phyloP scores from a whole-genome alignment of 2,113 vertebrate species.

The Promerops cafer region DNA sequence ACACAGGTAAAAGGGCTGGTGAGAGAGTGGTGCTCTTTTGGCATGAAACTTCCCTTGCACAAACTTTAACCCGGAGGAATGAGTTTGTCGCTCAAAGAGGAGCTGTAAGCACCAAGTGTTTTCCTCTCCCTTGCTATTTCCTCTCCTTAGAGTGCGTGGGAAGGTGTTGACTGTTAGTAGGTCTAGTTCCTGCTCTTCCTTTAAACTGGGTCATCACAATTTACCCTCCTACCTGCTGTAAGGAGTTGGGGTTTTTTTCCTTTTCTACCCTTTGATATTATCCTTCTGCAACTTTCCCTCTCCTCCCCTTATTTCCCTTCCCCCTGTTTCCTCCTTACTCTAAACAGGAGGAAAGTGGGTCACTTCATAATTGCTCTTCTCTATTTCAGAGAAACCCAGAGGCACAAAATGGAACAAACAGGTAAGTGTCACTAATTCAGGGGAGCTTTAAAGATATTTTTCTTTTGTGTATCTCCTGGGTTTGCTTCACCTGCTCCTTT shows the following conservation, averaged over 20 bases:
- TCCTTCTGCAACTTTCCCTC: not conserved
- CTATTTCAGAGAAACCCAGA: not conserved
- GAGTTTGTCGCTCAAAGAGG: not conserved
- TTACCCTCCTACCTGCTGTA: not conserved
- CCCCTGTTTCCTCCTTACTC: not conserved
- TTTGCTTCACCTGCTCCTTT: not conserved
- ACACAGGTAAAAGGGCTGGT: not conserved
- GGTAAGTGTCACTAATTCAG: not conserved
- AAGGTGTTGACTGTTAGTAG: slow-evolving; percentile 22
- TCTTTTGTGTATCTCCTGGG: not conserved
- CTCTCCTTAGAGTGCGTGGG: not conserved
- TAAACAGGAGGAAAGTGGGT: slow-evolving; percentile 14
- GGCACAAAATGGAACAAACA: not conserved
- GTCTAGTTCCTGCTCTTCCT: slow-evolving; percentile 44
- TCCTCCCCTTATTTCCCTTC: not conserved
- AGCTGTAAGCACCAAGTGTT: not conserved
- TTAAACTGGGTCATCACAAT: slow-evolving; percentile 28
- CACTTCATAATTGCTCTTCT: slow-evolving; percentile 16
- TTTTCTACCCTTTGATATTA: not conserved
- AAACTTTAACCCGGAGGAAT: not conserved
- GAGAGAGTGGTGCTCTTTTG: fast-evolving
- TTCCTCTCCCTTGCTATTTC: not conserved
- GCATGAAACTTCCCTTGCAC: fast-evolving
- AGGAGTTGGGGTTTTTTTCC: not conserved
- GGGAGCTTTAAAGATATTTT: not conserved